Conservation (phyloP, 2,113 vertebrate genomes). For the Saguinus midas region DNA sequence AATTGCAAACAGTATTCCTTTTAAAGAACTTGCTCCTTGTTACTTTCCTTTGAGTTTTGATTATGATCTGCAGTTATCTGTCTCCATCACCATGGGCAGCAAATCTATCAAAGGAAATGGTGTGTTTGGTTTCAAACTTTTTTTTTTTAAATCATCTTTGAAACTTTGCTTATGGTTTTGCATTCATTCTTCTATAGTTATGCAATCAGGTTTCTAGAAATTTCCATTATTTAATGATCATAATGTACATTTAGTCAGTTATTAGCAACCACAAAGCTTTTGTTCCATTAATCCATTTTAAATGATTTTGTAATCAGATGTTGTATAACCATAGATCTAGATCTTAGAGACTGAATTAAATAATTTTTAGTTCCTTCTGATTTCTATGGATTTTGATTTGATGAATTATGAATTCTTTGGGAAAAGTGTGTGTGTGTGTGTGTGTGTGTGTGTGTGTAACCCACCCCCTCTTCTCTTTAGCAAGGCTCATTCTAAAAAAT, state of each 20-base stretch:
- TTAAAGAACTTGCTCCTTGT: background rate
- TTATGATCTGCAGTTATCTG: background rate
- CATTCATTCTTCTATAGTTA: background rate
- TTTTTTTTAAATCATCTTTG: background rate
- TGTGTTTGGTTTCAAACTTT: background rate
- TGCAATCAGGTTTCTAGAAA: background rate
- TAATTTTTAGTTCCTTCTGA: background rate
- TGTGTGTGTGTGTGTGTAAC: too few relatives aligned
- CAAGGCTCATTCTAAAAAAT: background rate
- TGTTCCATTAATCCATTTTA: background rate
- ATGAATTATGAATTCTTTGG: background rate
- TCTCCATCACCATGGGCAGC: rapidly evolving
- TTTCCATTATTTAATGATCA: background rate
- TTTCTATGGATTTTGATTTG: background rate
- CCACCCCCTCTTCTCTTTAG: background rate
- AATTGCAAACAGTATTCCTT: background rate
- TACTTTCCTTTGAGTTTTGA: background rate
- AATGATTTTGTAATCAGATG: background rate
- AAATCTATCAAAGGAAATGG: background rate
- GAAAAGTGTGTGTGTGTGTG: background rate
- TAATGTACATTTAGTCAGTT: background rate
- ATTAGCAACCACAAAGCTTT: background rate
- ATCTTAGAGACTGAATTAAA: background rate
- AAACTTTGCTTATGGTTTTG: background rate
- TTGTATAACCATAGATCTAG: background rate